Percentiles rank a stretch among this genome's conserved stretches.
Evolutionary conservation across 2,888 invertebrate genomes (phyloP).

Genomic region (Thecophora atra): DNA sequence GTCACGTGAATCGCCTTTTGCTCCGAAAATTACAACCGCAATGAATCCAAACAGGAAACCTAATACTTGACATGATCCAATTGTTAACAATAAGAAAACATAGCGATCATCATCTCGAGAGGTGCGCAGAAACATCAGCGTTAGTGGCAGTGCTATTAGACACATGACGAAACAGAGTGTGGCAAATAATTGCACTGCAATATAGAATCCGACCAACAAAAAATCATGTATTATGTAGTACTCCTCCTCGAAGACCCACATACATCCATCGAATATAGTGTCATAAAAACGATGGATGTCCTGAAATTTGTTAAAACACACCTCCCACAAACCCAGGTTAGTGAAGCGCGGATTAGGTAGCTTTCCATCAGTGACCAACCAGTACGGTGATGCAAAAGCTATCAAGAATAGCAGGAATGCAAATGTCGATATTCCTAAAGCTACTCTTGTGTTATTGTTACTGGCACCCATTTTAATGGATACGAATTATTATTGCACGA

Average conservation of each 20-base stretch:
- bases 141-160: conserved; percentile 78
- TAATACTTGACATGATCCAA: conserved; percentile 77
- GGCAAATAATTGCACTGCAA: conserved; percentile 93
- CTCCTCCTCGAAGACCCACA: conserved; percentile 98
- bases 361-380: conserved; percentile 85
- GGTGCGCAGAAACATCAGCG: conserved; percentile 77
- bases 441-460: conserved; percentile 65
- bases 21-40: conserved; percentile 88
- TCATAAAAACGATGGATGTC: conserved; percentile 89
- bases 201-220: conserved; percentile 89
- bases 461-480: conserved; percentile 59
- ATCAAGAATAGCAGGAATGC: conserved; percentile 79
- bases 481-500: not conserved
- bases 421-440: conserved; percentile 73
- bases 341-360: conserved; percentile 80
- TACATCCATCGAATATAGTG: conserved; percentile 83
- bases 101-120: conserved; percentile 81
- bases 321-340: conserved; percentile 92
- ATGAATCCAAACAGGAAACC: conserved; percentile 85
- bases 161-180: conserved; percentile 86
- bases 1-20: conserved; percentile 87
- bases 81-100: conserved; percentile 76
- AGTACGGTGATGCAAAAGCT: conserved; percentile 87
- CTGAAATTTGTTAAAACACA: conserved; percentile 88
- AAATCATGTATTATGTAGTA: conserved; percentile 93